Conservation (phyloP, 2,888 invertebrate genomes). For the Rhamphomyia laevipes region DNA sequence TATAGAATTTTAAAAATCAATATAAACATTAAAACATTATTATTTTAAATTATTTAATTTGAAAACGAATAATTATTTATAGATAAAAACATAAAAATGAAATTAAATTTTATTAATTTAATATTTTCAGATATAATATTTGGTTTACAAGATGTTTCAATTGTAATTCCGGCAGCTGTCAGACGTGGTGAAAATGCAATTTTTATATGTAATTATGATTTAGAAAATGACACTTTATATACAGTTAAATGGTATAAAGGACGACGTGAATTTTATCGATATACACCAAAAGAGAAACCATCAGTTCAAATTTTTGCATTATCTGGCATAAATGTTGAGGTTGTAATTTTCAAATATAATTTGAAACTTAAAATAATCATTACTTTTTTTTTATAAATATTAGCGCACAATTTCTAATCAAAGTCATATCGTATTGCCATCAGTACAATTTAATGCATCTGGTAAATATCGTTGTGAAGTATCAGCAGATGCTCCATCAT, state of each 20-base stretch:
- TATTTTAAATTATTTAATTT: too few relatives aligned
- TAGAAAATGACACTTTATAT: slow-evolving; percentile 66
- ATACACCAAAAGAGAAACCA: slow-evolving; percentile 61
- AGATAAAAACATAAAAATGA: too few relatives aligned
- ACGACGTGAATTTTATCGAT: slow-evolving; percentile 71
- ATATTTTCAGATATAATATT: slow-evolving; percentile 27
- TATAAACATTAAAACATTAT: too few relatives aligned
- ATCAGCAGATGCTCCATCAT: slow-evolving; percentile 36
- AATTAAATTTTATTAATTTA: too few relatives aligned
- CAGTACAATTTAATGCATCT: slow-evolving; percentile 30
- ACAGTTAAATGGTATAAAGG: slow-evolving; percentile 83
- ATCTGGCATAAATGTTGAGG: slow-evolving; percentile 64
- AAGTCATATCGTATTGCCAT: slow-evolving; percentile 32
- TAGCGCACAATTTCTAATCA: slow-evolving; percentile 26
- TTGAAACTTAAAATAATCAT: slow-evolving; percentile 10
- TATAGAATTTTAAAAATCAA: too few relatives aligned
- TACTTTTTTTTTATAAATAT: neutral
- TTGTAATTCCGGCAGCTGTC: slow-evolving; percentile 55
- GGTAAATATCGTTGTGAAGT: slow-evolving; percentile 37
- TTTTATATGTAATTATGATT: slow-evolving; percentile 64
- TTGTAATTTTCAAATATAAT: slow-evolving; percentile 39
- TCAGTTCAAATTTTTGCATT: slow-evolving; percentile 60
- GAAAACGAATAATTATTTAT: too few relatives aligned
- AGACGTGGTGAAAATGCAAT: slow-evolving; percentile 52
- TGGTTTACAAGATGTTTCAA: slow-evolving; percentile 50